phyloP scores from a whole-genome alignment of 2,888 invertebrate species.

The Agrochola macilenta region DNA sequence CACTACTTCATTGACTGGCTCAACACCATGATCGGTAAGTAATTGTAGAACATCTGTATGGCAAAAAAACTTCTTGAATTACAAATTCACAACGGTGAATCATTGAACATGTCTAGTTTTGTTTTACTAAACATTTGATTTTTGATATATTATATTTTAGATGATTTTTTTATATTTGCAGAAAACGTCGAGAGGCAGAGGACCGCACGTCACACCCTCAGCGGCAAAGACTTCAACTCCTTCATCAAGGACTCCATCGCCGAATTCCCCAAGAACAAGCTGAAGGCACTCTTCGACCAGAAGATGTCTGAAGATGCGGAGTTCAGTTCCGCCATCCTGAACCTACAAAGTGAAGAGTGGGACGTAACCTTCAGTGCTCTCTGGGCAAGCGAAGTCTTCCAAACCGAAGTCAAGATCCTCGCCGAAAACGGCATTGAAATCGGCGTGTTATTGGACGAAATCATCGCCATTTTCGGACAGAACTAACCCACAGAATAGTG shows the following conservation, averaged over 20 bases:
- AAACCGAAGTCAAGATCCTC: constrained; percentile 74
- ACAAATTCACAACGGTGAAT: neutral
- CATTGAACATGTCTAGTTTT: neutral
- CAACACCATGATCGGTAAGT: constrained; percentile 79
- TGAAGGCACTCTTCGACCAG: constrained; percentile 80
- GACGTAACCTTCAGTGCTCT: constrained; percentile 73
- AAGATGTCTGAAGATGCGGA: constrained; percentile 80
- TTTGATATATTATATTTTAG: neutral
- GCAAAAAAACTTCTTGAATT: neutral
- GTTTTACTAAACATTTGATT: neutral
- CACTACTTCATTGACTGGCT: constrained; percentile 79
- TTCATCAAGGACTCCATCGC: constrained; percentile 75
- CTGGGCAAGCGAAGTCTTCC: constrained; percentile 78
- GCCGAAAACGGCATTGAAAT: constrained; percentile 78
- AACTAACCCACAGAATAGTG: constrained; percentile 57
- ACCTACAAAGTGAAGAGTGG: constrained; percentile 81
- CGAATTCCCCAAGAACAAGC: constrained; percentile 77
- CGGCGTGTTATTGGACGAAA: constrained; percentile 68
- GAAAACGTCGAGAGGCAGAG: constrained; percentile 44
- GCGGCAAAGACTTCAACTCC: constrained; percentile 74
- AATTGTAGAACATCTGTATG: no score
- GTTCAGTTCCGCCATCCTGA: constrained; percentile 80
- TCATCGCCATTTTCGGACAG: constrained; percentile 81
- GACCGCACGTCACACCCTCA: constrained; percentile 66
- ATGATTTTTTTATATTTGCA: constrained; percentile 55